phyloP scores from a whole-genome alignment of 1,140 invertebrate species.

The Drosophila sucinea region DNA sequence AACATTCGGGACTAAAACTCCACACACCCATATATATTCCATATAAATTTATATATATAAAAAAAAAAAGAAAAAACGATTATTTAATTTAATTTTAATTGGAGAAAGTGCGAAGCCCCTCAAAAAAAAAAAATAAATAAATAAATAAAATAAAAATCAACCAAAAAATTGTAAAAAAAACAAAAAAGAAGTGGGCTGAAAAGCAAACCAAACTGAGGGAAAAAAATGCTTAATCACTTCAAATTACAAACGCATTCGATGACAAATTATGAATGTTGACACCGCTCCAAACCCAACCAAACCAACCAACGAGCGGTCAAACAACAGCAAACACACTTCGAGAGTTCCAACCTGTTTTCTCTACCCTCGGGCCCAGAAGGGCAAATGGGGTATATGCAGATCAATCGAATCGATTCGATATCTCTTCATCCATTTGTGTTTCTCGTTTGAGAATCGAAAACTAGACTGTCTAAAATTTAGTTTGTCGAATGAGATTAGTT shows the following conservation, averaged over 20 bases:
- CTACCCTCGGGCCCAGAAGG: neutral
- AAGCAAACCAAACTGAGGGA: slow-evolving; percentile 21
- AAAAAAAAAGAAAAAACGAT: slow-evolving; percentile 41
- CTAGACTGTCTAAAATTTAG: too few relatives aligned
- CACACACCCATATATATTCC: slow-evolving; percentile 2
- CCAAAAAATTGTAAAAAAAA: slow-evolving; percentile 42
- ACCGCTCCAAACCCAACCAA: slow-evolving; percentile 34
- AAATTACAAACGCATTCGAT: slow-evolving; percentile 75
- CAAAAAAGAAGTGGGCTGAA: slow-evolving; percentile 24
- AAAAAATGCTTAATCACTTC: slow-evolving; percentile 67
- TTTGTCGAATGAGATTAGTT: too few relatives aligned
- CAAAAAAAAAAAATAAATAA: slow-evolving; percentile 25
- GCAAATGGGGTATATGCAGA: neutral
- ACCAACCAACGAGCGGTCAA: slow-evolving; percentile 53
- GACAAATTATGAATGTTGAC: slow-evolving; percentile 76
- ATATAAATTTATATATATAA: slow-evolving; percentile 17
- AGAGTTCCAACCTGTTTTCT: slow-evolving; percentile 54
- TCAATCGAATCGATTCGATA: neutral
- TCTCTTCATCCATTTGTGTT: too few relatives aligned
- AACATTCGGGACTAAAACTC: slow-evolving; percentile 2
- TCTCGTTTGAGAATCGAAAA: too few relatives aligned
- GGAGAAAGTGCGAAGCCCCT: slow-evolving; percentile 75
- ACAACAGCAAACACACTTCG: slow-evolving; percentile 75
- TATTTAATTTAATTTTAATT: slow-evolving; percentile 79
- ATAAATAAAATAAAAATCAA: slow-evolving; percentile 38